Base-by-base conservation (phyloP, 2,797 vertebrate genomes). In the Tapera naevia region DNA sequence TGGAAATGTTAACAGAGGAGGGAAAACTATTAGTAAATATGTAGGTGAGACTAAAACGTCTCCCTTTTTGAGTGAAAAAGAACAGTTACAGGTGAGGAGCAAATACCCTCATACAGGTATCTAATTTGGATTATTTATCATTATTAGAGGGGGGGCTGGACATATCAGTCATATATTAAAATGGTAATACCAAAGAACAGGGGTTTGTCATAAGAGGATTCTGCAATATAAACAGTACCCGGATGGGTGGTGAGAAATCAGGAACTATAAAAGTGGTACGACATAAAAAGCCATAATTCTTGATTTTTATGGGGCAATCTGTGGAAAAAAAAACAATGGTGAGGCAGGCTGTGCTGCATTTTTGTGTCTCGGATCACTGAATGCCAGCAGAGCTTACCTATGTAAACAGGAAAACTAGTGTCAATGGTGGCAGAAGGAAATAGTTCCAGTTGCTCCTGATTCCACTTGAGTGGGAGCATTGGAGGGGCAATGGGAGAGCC, bases 81-180 rank as follows among this genome's bases (percentile, higher is more conserved):
- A 41, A 71, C 73, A 93, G 71, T 88, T 86, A 48, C 25, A 88
- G 37, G 37, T 92, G 74, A 94, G 91, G 50, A 61, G 58, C 39
- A 69, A 72, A 71, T 57, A 24, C 7, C 17, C 10, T 67, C 3
- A 13, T 51, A 37, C 56, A 93, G 69, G 13, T 76, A 71, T 33
- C n/a, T 91, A 83, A 70, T 69, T 91, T 32, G 65, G 39, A 35
- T 91, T 94, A 76, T 95, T 94, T 92, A 66, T 75, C 53, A 39
- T 23, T 33, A 69, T 69, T 85, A 91, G 78, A 56, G 79, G 56
- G 53, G 65, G 28, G 2, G 6, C 45, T 70, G 17, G 25, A 22
- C 35, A n/a, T 43, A 39, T 76, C 24, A 86, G 43, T 70, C 28
- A 16, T 28, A 16, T 33, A 43, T 61, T 65, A 53, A 81, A 91